Base-by-base conservation (phyloP, 1,140 invertebrate genomes). In the Probaryconus sp. region DNA sequence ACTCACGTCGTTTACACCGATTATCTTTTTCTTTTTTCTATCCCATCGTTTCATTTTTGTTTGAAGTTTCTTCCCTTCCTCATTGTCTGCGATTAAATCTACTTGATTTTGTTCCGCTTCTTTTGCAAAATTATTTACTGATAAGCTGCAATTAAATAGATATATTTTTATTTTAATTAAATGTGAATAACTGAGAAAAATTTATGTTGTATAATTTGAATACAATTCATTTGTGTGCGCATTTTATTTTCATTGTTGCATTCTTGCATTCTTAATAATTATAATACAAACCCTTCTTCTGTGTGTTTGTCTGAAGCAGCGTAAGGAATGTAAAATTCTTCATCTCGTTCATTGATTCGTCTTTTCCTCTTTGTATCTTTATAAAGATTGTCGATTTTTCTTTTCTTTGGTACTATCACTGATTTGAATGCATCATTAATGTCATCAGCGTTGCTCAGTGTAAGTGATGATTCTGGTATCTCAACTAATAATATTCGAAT, bases 1-100 rank as follows among this genome's bases (percentile, higher is more conserved):
- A 65, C 60, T 38, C 83, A 92, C 91, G 40, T 89, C 88, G 63
- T 92, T 90, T 5, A 91, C 86, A 9, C 90, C 89, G n/a, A 98
- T 91, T 91, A 96, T 97, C 86, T 95, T 97, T 89, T 97, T 98
- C 84, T 93, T 92, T 83, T 97, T 97, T 7, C 94, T 90, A 89
- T 98, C 96, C 96, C 96, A 97, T 81, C 91, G 92, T 77, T 92
- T 90, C 13, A 90, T 82, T 24, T 90, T 88, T 0, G 87, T 88
- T 43, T 90, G 90, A 26, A 89, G 85, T 24, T 91, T 89, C 14
- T 90, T 87, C 0, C 88, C 88, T 30, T 92, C 89, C 35, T 92
- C 92, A 70, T 94, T 92, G 84, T 97, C 96, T 14, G 91, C 94
- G 3, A 90, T 91, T 28, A 98, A 83, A 76, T 97, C 96, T 47